phyloP scores from a whole-genome alignment of 2,113 vertebrate species.

The Crotophaga sulcirostris region DNA sequence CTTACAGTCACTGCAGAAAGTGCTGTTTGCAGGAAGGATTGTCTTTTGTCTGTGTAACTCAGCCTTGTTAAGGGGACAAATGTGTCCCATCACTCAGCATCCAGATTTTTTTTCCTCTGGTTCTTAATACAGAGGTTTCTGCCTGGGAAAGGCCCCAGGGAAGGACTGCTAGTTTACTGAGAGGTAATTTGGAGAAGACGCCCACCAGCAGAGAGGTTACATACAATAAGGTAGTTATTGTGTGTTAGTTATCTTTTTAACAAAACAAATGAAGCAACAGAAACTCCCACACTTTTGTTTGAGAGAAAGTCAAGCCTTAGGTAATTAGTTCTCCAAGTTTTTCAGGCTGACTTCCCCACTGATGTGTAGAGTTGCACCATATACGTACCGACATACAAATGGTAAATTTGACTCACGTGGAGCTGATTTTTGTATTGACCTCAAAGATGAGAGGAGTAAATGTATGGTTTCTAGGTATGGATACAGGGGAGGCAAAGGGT shows the following conservation, averaged over 20 bases:
- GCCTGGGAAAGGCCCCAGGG: neutral
- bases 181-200: neutral
- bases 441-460: neutral
- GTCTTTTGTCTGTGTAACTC: neutral
- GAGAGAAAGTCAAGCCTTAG: neutral
- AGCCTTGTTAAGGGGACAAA: neutral
- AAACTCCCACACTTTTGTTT: neutral
- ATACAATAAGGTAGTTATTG: neutral
- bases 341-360: neutral
- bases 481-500: neutral
- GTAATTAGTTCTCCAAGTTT: neutral
- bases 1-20: neutral
- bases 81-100: neutral
- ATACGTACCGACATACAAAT: neutral
- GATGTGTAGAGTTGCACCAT: fast-evolving
- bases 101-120: neutral
- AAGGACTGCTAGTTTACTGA: neutral
- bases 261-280: neutral
- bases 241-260: neutral
- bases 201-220: neutral
- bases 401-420: neutral
- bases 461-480: fast-evolving
- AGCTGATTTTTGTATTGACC: neutral
- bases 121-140: neutral
- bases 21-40: neutral